Percentiles rank a stretch among this genome's conserved stretches.
phyloP scores from a whole-genome alignment of 2,797 vertebrate genomes.

The Muscicapa comitata region DNA sequence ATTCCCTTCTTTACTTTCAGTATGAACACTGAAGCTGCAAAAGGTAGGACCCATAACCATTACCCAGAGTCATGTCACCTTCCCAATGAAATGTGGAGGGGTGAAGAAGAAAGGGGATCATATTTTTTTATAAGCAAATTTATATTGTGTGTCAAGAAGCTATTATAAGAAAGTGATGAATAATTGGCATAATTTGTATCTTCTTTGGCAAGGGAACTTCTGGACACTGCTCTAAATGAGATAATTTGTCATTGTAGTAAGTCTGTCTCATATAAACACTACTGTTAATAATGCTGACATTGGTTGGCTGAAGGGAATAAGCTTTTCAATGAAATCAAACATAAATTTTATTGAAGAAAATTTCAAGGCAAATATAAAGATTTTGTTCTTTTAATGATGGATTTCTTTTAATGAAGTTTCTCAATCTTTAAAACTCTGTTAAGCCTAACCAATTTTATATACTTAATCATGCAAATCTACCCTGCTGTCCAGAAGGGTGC shows the following conservation, averaged over 20 bases:
- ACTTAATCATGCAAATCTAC: neutral
- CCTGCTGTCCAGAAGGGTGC: neutral
- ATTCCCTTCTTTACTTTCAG: neutral
- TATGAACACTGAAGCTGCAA: neutral
- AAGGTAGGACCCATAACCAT: neutral
- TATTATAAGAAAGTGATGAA: slow-evolving; percentile 24
- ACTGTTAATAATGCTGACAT: neutral
- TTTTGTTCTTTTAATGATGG: neutral
- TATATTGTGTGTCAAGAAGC: neutral
- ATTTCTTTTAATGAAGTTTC: neutral
- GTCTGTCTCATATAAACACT: neutral
- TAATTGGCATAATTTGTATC: slow-evolving; percentile 40
- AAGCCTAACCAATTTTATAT: neutral
- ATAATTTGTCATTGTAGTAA: slow-evolving; percentile 10
- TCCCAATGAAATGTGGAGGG: neutral
- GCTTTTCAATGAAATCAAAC: neutral
- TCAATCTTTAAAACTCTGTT: neutral
- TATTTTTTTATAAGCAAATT: neutral
- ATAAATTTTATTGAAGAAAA: neutral
- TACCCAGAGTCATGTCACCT: neutral
- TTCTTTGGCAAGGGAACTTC: slow-evolving; percentile 17
- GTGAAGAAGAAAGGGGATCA: neutral
- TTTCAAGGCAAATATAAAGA: neutral
- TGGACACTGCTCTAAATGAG: slow-evolving; percentile 13
- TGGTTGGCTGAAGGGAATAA: neutral